These are phyloP conservation scores for Minunthozetes semirufus DNA, from an alignment of 2,888 invertebrate species.

Conservation along the genomic window DNA sequence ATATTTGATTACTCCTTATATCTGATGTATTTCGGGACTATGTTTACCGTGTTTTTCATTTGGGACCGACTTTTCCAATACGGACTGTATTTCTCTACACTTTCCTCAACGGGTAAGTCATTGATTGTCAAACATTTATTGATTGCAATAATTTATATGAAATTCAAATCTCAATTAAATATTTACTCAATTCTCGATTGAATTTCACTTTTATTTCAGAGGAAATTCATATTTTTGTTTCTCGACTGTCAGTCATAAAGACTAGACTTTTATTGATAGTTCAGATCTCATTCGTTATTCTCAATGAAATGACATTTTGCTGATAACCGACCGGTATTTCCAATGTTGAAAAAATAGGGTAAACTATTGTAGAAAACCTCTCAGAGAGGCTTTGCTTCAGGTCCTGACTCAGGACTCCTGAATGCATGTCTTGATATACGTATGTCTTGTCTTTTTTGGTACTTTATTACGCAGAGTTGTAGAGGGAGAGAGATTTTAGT, in stretches of 20 bases:
- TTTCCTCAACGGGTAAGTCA: slow-evolving; percentile 33
- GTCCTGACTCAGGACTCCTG: background rate
- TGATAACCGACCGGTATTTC: too few species aligned
- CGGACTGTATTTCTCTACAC: slow-evolving; percentile 29
- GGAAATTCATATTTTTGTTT: too few species aligned
- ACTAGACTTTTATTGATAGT: too few species aligned
- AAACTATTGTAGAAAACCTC: too few species aligned
- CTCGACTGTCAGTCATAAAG: too few species aligned
- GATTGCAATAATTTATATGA: background rate
- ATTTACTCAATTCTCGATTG: background rate
- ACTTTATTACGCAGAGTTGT: background rate
- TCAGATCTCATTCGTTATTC: too few species aligned
- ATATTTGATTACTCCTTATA: slow-evolving; percentile 45
- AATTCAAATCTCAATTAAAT: background rate
- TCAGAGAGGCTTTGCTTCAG: too few species aligned
- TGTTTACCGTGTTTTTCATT: slow-evolving; percentile 32
- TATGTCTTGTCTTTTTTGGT: background rate
- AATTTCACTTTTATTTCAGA: too few species aligned
- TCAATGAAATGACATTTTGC: too few species aligned
- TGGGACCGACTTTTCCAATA: slow-evolving; percentile 35
- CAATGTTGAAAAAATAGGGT: too few species aligned
- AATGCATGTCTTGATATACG: background rate
- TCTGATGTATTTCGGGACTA: slow-evolving; percentile 31
- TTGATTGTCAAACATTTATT: background rate
- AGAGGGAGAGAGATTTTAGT: background rate